Percentiles rank a stretch among this genome's conserved stretches.
phyloP scores from a whole-genome alignment of 2,888 invertebrate genomes.

The Trissonchulus latispiculum region DNA sequence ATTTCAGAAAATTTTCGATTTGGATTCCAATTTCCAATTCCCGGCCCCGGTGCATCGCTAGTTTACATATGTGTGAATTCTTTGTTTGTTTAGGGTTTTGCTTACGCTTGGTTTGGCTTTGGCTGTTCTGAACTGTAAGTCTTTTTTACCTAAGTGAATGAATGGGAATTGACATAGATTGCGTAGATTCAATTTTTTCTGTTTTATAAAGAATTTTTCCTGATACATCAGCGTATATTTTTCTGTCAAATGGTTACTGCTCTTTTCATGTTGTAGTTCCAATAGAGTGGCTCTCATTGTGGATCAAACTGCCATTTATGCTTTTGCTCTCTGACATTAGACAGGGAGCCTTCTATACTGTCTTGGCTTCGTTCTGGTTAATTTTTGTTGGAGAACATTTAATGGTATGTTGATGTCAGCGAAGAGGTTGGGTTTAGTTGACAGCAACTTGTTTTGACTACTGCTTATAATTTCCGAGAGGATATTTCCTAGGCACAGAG shows the following conservation, averaged over 20 bases:
- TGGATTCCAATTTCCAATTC: no score
- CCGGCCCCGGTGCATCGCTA: no score
- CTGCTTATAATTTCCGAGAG: no score
- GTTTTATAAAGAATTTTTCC: not conserved
- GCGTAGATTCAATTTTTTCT: conserved; percentile 13
- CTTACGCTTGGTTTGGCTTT: conserved; percentile 72
- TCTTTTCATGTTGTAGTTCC: conserved; percentile 60
- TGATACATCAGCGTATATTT: no score
- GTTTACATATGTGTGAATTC: no score
- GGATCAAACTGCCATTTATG: conserved; percentile 88
- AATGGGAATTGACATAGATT: no score
- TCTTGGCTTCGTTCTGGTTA: conserved; percentile 90
- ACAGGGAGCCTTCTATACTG: conserved; percentile 92
- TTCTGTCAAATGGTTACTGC: not conserved
- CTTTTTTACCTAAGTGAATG: no score
- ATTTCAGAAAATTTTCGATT: no score
- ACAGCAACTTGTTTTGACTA: no score
- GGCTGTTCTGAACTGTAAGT: conserved; percentile 68
- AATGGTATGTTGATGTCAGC: conserved; percentile 33
- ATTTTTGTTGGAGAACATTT: conserved; percentile 97
- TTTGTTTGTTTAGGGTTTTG: conserved; percentile 57
- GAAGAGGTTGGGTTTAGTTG: no score
- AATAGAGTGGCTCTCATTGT: conserved; percentile 78
- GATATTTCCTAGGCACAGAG: no score
- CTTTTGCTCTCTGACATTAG: conserved; percentile 80